Evolutionary conservation across 2,888 invertebrate species (phyloP), one percentile per base, ranked within the genome.

Genomic region (Silvanus unidentatus): DNA sequence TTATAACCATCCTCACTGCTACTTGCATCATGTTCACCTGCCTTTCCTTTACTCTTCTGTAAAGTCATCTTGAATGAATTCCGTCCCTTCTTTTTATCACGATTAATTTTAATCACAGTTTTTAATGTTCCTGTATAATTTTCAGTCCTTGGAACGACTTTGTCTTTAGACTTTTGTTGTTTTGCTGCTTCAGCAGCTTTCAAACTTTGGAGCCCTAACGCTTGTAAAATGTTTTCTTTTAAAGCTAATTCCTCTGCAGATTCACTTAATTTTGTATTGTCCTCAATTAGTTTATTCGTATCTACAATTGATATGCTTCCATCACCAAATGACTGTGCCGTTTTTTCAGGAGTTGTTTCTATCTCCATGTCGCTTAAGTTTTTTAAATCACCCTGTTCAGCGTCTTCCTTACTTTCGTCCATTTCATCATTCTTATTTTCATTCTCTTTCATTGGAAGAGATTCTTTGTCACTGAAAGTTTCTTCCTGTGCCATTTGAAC

Each of bases 121-220:
- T 89, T 90, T 52, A 90, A 67, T 1, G 88, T 89, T 30, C 90
- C 90, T 2, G 88, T 87, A 61, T 85, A 88, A 57, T 78, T 59
- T 13, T 59, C 57, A 27, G 47, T 49, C 46, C 58, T 60, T 29
- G 51, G 40, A 40, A 54, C 54, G 13, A 49, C 43, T 47, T 60
- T 59, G 34, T 59, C 59, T 44, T 63, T 62, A 34, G 53, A 52
- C 34, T 56, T 62, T 38, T 52, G 42, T 28, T 40, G 39, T 37
- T 79, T 81, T 1, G 81, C 80, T 59, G 82, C 81, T 51, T 85
- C 84, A 0, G 86, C 86, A 5, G 83, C 86, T 59, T 84, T 81
- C 58, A 84, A 77, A 0, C 88, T 87, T 27, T 87, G 75, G 37
- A 90, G 65, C 0, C 90, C 90, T 27, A 90, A 71, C 5, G 86